Base-by-base conservation (phyloP, 2,113 vertebrate species). In the Poicephalus gulielmi region DNA sequence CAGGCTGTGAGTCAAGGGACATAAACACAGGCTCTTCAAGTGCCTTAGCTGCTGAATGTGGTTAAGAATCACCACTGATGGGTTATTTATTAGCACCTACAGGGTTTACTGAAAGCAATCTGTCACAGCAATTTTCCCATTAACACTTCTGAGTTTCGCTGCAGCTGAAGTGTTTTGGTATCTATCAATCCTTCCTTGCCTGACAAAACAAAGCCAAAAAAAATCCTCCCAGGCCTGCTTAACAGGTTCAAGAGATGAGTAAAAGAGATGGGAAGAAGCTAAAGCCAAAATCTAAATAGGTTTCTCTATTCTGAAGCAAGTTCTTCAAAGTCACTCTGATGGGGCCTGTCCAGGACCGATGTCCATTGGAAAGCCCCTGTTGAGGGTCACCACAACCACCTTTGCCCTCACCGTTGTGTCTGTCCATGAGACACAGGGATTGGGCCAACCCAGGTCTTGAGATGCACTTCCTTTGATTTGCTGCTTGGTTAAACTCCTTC, bases 341-440 rank as follows among this genome's bases (percentile, higher is more conserved):
- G 81, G 25, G 17, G 7, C 33, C 41, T n/a, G 81, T 31, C 27
- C 53, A 7, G 16, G 7, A 41, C 7, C 0, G 0, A 31, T 6
- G 73, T 25, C 14, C 63, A 19, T 31, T 59, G n/a, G 13, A 22
- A 53, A 62, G 27, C 16, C 69, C 28, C 22, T 8, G 31, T 8
- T 0, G 4, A 28, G 20, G 41, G 41, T 6, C 67, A 31, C 13
- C 57, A 4, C 0, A 3, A 52, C 25, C 14, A 4, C 47, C 33
- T 23, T 6, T 13, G 39, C 1, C 39, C 30, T 28, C 25, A 8
- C 17, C 3, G 25, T 3, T 62, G 10, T 8, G 1, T 11, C 60
- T 16, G 19, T 9, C 47, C 2, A 43, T 2, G 35, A 23, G 1
- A 2, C 33, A 1, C 0, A 0, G 0, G 59, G 41, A 4, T 2